Evolutionary conservation across 2,888 invertebrate species (phyloP).

Genomic region (Psylliodes chrysocephalus): DNA sequence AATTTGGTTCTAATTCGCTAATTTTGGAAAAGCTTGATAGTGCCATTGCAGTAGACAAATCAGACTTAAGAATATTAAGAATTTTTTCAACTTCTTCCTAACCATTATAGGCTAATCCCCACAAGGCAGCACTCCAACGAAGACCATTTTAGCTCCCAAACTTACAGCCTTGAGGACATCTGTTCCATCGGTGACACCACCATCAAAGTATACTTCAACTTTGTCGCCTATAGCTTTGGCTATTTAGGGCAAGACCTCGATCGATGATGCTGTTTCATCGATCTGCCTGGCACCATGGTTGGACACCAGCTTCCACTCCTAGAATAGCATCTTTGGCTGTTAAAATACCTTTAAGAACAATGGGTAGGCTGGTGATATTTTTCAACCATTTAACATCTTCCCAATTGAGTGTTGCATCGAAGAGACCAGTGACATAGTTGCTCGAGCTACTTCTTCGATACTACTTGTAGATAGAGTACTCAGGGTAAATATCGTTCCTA

Average conservation of each 20-base stretch:
- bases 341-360: slow-evolving; percentile 87
- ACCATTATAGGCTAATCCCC: slow-evolving; percentile 84
- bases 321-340: slow-evolving; percentile 86
- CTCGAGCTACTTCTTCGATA: slow-evolving; percentile 85
- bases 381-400: slow-evolving; percentile 86
- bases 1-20: slow-evolving; percentile 70
- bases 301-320: slow-evolving; percentile 78
- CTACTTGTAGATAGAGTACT: slow-evolving; percentile 89
- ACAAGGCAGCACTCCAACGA: slow-evolving; percentile 87
- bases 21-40: slow-evolving; percentile 78
- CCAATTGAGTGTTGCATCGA: slow-evolving; percentile 89
- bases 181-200: slow-evolving; percentile 84
- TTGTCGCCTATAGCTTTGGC: slow-evolving; percentile 75
- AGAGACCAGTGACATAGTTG: slow-evolving; percentile 80
- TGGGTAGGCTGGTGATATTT: slow-evolving; percentile 79
- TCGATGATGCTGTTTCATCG: slow-evolving; percentile 85
- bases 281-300: slow-evolving; percentile 94
- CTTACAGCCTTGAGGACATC: slow-evolving; percentile 93
- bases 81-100: slow-evolving; percentile 81
- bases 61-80: slow-evolving; percentile 76
- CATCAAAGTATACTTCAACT: slow-evolving; percentile 86
- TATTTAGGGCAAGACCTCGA: slow-evolving; percentile 86
- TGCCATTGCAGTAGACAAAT: slow-evolving; percentile 80
- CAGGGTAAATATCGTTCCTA: slow-evolving; percentile 80
- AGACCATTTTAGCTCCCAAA: slow-evolving; percentile 90